Conservation (phyloP, 2,888 invertebrate species). For the Dastarcus helophoroides region DNA sequence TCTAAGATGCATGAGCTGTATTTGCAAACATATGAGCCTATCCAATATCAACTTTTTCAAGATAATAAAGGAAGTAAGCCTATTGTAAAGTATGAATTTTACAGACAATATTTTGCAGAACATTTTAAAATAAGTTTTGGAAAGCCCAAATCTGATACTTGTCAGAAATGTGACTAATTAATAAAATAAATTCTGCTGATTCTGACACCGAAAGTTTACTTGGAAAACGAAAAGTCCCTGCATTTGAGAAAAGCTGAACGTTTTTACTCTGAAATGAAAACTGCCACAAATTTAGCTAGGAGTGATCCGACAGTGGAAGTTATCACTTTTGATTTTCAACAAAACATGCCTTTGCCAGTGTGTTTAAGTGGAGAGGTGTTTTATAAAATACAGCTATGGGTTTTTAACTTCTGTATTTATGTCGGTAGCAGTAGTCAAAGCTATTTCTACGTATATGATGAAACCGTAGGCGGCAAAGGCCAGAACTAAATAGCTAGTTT, state of each 20-base stretch:
- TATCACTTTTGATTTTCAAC: slow-evolving; percentile 17
- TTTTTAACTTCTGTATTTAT: slow-evolving; percentile 17
- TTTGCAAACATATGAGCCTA: slow-evolving; percentile 7
- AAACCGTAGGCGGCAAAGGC: slow-evolving; percentile 11
- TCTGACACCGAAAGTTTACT: slow-evolving; percentile 10
- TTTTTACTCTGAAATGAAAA: slow-evolving; percentile 15
- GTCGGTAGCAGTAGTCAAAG: slow-evolving; percentile 13
- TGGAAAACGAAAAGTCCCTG: slow-evolving; percentile 13
- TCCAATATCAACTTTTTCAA: not conserved
- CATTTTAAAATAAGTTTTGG: slow-evolving; percentile 14
- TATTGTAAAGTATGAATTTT: slow-evolving; percentile 12
- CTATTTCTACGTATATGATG: slow-evolving; percentile 15
- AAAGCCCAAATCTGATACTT: slow-evolving; percentile 12
- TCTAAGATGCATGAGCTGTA: slow-evolving; percentile 6
- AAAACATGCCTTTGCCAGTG: slow-evolving; percentile 16
- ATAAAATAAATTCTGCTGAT: slow-evolving; percentile 9
- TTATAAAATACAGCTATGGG: slow-evolving; percentile 17
- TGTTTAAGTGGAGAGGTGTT: slow-evolving; percentile 17
- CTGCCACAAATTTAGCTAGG: slow-evolving; percentile 13
- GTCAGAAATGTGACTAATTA: slow-evolving; percentile 12
- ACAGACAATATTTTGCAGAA: slow-evolving; percentile 8
- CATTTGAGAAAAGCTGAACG: slow-evolving; percentile 15
- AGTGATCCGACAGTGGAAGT: slow-evolving; percentile 14
- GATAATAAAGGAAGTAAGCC: slow-evolving; percentile 5
- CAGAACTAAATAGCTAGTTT: slow-evolving; percentile 13